Evolutionary conservation across 2,888 invertebrate species (phyloP).

Genomic region (Cantharis rufa): DNA sequence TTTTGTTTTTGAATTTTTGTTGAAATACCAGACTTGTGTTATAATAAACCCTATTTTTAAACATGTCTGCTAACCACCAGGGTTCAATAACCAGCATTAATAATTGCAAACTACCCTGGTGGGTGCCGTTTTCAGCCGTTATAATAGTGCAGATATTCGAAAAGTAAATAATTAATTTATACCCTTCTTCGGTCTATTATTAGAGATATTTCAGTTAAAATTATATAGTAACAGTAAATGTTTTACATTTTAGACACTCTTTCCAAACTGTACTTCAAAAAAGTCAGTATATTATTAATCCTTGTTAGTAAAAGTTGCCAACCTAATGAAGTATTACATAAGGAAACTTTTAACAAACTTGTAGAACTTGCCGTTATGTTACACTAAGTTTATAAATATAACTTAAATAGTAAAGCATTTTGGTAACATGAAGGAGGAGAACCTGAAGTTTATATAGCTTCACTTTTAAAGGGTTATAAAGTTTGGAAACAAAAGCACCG

Average conservation of each 20-base stretch:
- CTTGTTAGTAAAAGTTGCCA: background rate
- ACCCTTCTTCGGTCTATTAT: too few species aligned
- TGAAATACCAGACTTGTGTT: too few species aligned
- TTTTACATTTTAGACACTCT: background rate
- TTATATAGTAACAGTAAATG: background rate
- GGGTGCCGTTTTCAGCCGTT: too few species aligned
- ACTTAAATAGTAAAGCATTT: slow-evolving; percentile 14
- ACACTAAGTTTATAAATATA: slow-evolving; percentile 11
- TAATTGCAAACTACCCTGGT: too few species aligned
- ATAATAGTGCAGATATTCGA: too few species aligned
- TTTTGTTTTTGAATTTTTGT: too few species aligned
- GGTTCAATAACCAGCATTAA: too few species aligned
- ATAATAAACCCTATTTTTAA: too few species aligned
- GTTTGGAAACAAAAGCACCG: slow-evolving; percentile 6
- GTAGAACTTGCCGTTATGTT: background rate
- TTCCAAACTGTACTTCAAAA: background rate
- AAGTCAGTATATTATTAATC: background rate
- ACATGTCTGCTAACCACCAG: too few species aligned
- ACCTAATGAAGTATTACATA: slow-evolving; percentile 3
- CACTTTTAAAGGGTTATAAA: slow-evolving; percentile 12
- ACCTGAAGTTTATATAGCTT: background rate
- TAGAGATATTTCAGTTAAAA: background rate
- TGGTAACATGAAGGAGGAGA: background rate
- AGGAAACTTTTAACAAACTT: slow-evolving; percentile 1
- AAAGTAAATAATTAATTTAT: too few species aligned